Percentiles rank a stretch among this genome's conserved stretches.
These are phyloP conservation scores for Apomyelois bistriatella DNA, from an alignment of 2,888 invertebrate species.

Conservation along the genomic window DNA sequence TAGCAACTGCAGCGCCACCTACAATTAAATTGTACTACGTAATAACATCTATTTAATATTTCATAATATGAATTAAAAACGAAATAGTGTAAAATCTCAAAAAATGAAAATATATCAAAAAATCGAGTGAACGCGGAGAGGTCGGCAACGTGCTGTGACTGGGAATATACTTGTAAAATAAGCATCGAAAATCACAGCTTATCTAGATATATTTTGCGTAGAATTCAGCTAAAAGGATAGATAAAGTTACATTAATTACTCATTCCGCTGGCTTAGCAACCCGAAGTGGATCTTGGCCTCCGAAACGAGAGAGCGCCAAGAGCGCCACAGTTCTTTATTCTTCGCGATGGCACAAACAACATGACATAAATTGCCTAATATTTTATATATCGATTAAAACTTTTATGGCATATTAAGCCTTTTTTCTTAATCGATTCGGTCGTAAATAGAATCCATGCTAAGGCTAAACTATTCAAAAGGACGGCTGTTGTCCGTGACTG, in stretches of 20 bases:
- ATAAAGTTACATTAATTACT: not conserved
- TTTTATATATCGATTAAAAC: no score
- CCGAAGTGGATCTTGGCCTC: no score
- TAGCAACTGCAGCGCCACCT: constrained; percentile 37
- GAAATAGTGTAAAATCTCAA: constrained; percentile 41
- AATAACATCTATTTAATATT: constrained; percentile 45
- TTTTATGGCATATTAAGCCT: no score
- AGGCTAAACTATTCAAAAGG: no score
- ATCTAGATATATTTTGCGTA: not conserved
- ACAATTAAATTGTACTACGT: constrained; percentile 44
- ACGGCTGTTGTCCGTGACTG: no score
- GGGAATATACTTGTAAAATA: constrained; percentile 21
- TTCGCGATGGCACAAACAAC: no score
- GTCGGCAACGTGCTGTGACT: constrained; percentile 26
- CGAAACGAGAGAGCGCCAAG: no score
- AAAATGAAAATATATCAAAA: constrained; percentile 43
- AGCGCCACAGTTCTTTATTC: no score
- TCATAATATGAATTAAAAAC: constrained; percentile 30
- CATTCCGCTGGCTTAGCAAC: no score
- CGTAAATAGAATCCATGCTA: no score
- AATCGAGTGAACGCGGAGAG: constrained; percentile 29
- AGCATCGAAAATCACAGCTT: constrained; percentile 2
- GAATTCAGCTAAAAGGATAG: not conserved
- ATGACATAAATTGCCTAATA: no score
- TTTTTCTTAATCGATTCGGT: no score